Percentiles rank a stretch among this genome's conserved stretches.
Conservation (phyloP, 2,888 invertebrate species). For the Adineta ricciae region DNA sequence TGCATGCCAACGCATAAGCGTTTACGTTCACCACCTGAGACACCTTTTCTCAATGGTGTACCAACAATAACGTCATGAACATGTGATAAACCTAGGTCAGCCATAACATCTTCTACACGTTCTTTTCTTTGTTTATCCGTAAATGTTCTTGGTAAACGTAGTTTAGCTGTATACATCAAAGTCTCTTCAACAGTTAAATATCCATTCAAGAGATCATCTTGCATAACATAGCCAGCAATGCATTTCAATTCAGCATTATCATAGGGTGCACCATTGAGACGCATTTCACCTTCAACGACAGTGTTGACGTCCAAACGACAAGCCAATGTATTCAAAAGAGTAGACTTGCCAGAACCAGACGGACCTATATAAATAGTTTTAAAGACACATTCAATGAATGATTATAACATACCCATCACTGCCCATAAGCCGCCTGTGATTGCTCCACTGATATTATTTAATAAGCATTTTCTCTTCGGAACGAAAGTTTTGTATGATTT, state of each 20-base stretch:
- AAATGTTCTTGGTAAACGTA: slow-evolving; percentile 41
- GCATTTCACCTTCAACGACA: slow-evolving; percentile 31
- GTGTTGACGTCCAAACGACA: slow-evolving; percentile 53
- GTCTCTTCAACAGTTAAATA: slow-evolving; percentile 76
- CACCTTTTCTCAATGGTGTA: slow-evolving; percentile 39
- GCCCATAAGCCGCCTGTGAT: neutral
- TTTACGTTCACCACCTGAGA: slow-evolving; percentile 50
- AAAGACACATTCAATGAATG: neutral
- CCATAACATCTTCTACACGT: slow-evolving; percentile 42
- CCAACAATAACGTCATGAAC: slow-evolving; percentile 36
- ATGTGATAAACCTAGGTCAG: neutral
- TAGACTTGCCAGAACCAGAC: slow-evolving; percentile 73
- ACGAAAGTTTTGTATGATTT: neutral
- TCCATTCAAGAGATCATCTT: slow-evolving; percentile 76
- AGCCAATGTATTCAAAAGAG: slow-evolving; percentile 72
- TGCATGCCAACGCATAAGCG: slow-evolving; percentile 50
- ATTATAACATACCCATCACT: neutral
- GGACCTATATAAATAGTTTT: neutral
- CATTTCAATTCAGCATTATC: slow-evolving; percentile 54
- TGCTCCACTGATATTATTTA: neutral
- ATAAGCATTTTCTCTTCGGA: neutral
- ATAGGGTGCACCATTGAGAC: slow-evolving; percentile 53
- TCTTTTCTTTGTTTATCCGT: slow-evolving; percentile 38
- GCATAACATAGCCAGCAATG: slow-evolving; percentile 77
- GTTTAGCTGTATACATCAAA: slow-evolving; percentile 39